These are phyloP conservation scores for Burhinus oedicnemus DNA, from an alignment of 2,113 vertebrate species.

Conservation along the genomic window DNA sequence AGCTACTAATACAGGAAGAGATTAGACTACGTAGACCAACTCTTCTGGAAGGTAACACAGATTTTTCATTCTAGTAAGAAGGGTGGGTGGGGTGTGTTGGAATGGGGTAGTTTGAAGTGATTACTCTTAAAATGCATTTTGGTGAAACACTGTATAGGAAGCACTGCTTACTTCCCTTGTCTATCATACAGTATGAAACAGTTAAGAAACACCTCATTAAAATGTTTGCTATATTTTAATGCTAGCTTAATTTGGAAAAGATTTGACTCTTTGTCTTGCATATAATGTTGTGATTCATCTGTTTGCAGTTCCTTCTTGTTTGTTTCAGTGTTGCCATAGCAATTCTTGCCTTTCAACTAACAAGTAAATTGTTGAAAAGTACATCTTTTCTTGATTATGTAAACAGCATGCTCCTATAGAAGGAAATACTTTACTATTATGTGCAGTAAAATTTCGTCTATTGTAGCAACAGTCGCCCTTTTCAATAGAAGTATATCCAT, in stretches of 20 bases:
- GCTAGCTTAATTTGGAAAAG: conserved; percentile 7
- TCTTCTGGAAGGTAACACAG: not conserved
- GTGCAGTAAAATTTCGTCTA: conserved; percentile 23
- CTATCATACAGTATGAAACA: not conserved
- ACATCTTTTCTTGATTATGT: conserved; percentile 58
- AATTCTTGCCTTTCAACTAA: conserved; percentile 69
- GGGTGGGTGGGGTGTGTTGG: not conserved
- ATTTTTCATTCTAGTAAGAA: not conserved
- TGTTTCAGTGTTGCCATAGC: conserved; percentile 67
- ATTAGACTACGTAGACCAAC: not conserved
- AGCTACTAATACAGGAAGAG: not conserved
- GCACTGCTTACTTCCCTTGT: not conserved
- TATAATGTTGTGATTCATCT: conserved; percentile 55
- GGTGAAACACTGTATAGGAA: not conserved
- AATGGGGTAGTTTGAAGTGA: not conserved
- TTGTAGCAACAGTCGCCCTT: not conserved
- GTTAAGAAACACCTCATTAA: conserved; percentile 41
- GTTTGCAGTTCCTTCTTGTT: conserved; percentile 57
- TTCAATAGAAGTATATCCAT: conserved; percentile 15
- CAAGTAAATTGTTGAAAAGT: conserved; percentile 58
- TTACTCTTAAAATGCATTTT: not conserved
- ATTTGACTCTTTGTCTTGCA: conserved; percentile 56
- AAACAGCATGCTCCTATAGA: conserved; percentile 53
- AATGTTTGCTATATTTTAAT: conserved; percentile 61
- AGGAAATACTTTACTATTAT: conserved; percentile 31